phyloP scores from a whole-genome alignment of 2,797 vertebrate species.

The Rhynchonycteris naso region DNA sequence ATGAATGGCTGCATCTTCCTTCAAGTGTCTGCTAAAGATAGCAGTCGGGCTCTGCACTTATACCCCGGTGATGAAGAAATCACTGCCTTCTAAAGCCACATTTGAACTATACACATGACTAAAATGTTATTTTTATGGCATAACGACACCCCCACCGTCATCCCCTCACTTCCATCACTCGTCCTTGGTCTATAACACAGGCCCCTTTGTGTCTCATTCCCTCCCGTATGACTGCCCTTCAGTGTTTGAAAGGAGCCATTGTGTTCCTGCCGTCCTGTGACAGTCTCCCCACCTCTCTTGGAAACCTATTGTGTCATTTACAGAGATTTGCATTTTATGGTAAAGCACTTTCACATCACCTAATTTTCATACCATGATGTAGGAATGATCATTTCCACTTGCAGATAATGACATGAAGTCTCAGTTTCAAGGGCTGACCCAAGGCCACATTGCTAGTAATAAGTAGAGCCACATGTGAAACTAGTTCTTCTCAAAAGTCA shows the following conservation, averaged over 20 bases:
- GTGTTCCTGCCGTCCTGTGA: neutral
- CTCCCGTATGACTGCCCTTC: neutral
- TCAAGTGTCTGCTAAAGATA: neutral
- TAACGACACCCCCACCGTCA: neutral
- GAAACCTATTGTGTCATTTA: neutral
- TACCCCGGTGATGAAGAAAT: neutral
- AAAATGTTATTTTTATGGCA: neutral
- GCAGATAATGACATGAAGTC: neutral
- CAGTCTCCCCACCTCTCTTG: neutral
- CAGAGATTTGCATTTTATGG: neutral
- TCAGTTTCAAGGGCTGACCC: neutral
- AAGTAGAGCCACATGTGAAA: neutral
- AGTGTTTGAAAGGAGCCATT: conserved; percentile 29
- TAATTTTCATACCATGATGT: neutral
- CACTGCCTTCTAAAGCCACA: neutral
- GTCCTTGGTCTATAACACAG: neutral
- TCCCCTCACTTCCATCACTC: neutral
- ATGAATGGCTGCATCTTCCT: neutral
- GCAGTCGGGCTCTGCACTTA: accelerated
- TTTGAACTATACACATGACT: neutral
- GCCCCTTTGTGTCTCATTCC: conserved; percentile 25
- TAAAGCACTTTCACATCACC: neutral
- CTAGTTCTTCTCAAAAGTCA: neutral
- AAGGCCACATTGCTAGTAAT: too few species aligned
- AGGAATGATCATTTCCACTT: neutral